These are phyloP conservation scores for Eupithecia tripunctaria DNA, from an alignment of 2,888 invertebrate genomes.

Conservation along the genomic window DNA sequence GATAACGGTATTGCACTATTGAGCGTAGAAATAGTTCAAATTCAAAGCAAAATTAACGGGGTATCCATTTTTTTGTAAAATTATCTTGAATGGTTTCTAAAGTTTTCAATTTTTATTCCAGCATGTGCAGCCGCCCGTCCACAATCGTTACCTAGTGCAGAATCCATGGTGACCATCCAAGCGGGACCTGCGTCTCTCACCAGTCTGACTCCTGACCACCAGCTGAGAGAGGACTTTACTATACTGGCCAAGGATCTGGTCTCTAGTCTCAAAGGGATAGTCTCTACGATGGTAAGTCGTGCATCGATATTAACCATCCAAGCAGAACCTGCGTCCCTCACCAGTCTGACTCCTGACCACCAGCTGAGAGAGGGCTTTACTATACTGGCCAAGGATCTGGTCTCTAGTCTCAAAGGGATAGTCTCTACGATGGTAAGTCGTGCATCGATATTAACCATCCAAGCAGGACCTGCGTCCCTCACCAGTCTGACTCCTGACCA, in stretches of 20 bases:
- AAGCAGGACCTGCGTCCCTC: too few species aligned
- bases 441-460: too few species aligned
- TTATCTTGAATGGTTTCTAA: not conserved
- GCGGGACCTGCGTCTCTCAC: slow-evolving; percentile 69
- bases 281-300: slow-evolving; percentile 27
- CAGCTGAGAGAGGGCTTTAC: slow-evolving; percentile 87
- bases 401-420: slow-evolving; percentile 86
- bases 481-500: too few species aligned
- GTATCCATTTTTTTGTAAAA: not conserved
- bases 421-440: too few species aligned
- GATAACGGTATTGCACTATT: too few species aligned
- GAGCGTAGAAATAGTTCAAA: not conserved
- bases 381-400: slow-evolving; percentile 87
- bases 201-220: slow-evolving; percentile 79
- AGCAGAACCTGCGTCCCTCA: slow-evolving; percentile 67
- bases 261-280: slow-evolving; percentile 85
- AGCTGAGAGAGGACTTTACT: slow-evolving; percentile 87
- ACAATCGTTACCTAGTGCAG: slow-evolving; percentile 84
- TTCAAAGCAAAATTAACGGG: not conserved
- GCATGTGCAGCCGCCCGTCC: slow-evolving; percentile 82
- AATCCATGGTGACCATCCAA: slow-evolving; percentile 64
- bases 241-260: slow-evolving; percentile 88
- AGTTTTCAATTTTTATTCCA: slow-evolving; percentile 42
- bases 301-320: slow-evolving; percentile 60
- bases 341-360: slow-evolving; percentile 78